These are phyloP conservation scores for Sinopyrophorus schimmeli DNA, from an alignment of 2,888 invertebrate species.

Conservation along the genomic window DNA sequence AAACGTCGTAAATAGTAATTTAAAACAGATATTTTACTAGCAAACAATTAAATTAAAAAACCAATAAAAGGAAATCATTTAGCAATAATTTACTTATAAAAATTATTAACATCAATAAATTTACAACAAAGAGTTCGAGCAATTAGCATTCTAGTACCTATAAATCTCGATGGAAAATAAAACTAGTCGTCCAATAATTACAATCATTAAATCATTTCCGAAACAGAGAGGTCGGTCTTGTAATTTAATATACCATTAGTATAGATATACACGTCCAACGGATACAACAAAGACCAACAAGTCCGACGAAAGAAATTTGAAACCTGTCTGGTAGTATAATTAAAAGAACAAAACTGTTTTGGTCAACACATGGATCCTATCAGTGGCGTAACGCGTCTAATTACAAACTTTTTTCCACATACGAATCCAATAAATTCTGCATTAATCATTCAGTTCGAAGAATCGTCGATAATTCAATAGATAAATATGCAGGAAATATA, in stretches of 20 bases:
- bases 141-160: constrained; percentile 12
- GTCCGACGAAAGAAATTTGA: constrained; percentile 43
- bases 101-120: background rate
- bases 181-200: constrained; percentile 28
- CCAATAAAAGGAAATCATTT: too few species aligned
- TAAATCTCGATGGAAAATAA: constrained; percentile 5
- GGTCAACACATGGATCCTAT: constrained; percentile 1
- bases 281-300: constrained; percentile 30
- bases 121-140: background rate
- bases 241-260: constrained; percentile 45
- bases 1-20: too few species aligned
- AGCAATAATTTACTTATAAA: too few species aligned
- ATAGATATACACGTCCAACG: constrained; percentile 35
- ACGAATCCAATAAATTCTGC: constrained; percentile 6
- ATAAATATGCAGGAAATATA: constrained; percentile 4
- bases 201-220: constrained; percentile 43
- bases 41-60: too few species aligned
- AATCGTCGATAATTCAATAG: constrained; percentile 1
- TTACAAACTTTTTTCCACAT: too few species aligned
- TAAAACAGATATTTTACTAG: too few species aligned
- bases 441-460: background rate
- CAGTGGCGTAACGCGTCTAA: constrained; percentile 14
- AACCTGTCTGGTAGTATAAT: constrained; percentile 44
- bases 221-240: constrained; percentile 39
- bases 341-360: constrained; percentile 31